Base-by-base conservation (phyloP, 2,113 vertebrate genomes). In the Steatornis caripensis region DNA sequence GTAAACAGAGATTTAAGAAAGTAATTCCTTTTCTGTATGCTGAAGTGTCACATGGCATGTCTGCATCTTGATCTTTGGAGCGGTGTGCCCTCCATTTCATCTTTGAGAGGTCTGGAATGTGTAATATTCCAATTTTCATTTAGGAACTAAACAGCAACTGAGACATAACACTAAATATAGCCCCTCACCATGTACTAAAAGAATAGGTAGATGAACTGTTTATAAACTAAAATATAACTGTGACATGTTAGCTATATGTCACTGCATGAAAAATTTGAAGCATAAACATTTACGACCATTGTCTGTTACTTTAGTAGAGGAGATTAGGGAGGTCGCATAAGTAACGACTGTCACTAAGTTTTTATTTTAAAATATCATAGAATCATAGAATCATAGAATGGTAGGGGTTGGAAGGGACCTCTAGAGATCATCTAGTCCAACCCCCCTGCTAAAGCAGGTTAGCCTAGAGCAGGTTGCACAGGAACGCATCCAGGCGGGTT, bases 1-100 rank as follows among this genome's bases (percentile, higher is more conserved):
- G 24, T 34, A 77, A 75, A 69, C 30, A 70, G 7, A 84, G 7
- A 12, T 61, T 91, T n/a, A 68, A 46, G 51, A 58, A 93, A 64
- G 36, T 29, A 0, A n/a, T 77, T 30, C 6, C 4, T 93, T 85
- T 90, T 54, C 18, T 37, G 6, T 54, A 62, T 4, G 26, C 8
- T n/a, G 20, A 29, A 48, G 24, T 41, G 72, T 58, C 39, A 64
- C 3, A 1, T 5, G 18, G 9, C 0, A 0, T 23, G 5, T 32
- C 29, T 77, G 18, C 10, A 4, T 37, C 20, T 24, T 32, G 18
- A 36, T 79, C 15, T 23, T 64, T 80, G 9, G 21, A 88, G 20
- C 5, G 8, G 2, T 34, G n/a, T 2, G 2, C 7, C 11, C 10
- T 39, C 39, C 21, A 19, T 77, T 94, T 89, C 41, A 22, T 53